Conservation (phyloP, 2,113 vertebrate species). For the Pelecanus crispus region DNA sequence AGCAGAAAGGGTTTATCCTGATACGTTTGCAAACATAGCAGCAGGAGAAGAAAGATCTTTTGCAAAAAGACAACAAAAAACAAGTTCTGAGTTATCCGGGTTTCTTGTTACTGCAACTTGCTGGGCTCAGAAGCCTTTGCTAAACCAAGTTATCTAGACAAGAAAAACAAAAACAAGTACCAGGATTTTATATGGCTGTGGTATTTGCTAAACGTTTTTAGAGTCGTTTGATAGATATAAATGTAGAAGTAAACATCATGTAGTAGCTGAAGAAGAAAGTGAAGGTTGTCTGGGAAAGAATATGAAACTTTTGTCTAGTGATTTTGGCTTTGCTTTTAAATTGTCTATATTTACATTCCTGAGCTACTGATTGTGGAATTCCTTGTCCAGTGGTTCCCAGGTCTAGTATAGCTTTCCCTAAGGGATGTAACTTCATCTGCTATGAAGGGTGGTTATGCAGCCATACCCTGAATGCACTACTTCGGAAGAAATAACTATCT, state of each 20-base stretch:
- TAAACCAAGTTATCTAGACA: not conserved
- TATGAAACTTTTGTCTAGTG: not conserved
- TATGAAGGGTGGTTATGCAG: not conserved
- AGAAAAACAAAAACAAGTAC: not conserved
- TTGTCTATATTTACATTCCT: conserved; percentile 55
- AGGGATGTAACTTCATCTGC: conserved; percentile 55
- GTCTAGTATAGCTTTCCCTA: conserved; percentile 35
- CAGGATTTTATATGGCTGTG: not conserved
- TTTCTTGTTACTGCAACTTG: not conserved
- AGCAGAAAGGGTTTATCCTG: not conserved
- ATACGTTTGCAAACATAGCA: not conserved
- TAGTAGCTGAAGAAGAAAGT: not conserved
- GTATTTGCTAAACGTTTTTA: not conserved
- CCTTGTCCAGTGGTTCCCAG: conserved; percentile 19
- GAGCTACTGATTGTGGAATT: conserved; percentile 31
- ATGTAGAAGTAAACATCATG: not conserved
- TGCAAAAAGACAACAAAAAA: not conserved
- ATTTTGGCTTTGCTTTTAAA: conserved; percentile 34
- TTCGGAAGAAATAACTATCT: not conserved
- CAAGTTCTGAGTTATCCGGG: not conserved
- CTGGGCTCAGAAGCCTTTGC: not conserved
- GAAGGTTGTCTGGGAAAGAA: not conserved
- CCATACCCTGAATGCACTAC: not conserved
- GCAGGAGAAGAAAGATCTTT: not conserved
- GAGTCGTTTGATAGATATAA: not conserved